Evolutionary conservation across 2,797 vertebrate species (phyloP).

Genomic region (Psittacula echo): DNA sequence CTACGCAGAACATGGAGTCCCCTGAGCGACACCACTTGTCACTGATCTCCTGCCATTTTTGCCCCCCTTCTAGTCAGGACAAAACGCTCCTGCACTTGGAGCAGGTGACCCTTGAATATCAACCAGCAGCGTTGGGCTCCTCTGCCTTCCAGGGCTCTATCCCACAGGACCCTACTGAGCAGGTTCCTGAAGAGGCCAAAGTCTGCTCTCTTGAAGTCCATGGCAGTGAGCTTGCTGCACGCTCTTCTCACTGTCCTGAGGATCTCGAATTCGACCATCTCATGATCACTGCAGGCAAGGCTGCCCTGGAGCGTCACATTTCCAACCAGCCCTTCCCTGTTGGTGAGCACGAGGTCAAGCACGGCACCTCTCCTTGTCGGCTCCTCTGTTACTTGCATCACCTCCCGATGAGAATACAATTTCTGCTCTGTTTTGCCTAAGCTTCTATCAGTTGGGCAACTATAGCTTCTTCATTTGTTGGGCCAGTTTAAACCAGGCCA

Average conservation of each 20-base stretch:
- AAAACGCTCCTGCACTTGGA: neutral
- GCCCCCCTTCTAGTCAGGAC: neutral
- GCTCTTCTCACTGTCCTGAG: neutral
- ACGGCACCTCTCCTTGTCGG: neutral
- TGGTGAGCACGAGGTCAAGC: neutral
- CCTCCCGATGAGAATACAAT: neutral
- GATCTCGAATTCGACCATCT: rapidly evolving
- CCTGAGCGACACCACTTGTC: neutral
- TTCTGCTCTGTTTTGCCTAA: neutral
- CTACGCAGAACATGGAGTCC: neutral
- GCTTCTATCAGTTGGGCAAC: neutral
- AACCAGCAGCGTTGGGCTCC: neutral
- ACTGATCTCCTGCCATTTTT: neutral
- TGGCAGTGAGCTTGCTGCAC: neutral
- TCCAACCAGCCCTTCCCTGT: neutral
- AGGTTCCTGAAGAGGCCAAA: neutral
- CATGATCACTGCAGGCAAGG: neutral
- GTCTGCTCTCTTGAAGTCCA: neutral
- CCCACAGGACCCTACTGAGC: neutral
- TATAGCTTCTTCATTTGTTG: neutral
- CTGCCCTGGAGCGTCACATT: neutral
- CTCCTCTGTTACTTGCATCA: neutral
- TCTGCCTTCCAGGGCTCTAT: neutral
- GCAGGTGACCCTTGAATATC: neutral
- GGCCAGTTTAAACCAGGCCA: neutral